Evolutionary conservation across 2,888 invertebrate species (phyloP), one percentile per base, ranked within the genome.

Genomic region (Vesta saturnalis): DNA sequence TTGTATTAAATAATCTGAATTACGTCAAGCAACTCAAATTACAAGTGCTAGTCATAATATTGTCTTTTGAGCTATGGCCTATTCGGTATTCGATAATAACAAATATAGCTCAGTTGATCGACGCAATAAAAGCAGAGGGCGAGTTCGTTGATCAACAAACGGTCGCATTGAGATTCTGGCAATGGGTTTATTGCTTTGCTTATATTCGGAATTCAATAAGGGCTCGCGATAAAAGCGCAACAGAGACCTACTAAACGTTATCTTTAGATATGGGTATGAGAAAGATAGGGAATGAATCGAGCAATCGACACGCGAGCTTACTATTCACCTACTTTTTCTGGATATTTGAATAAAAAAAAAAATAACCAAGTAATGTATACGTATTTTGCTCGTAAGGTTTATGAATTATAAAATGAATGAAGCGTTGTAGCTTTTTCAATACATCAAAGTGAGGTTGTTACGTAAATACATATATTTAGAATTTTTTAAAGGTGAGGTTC

Each of bases 151-250:
- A 80, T 79, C 80, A 81, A 80, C 78, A 79, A 78, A 80, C 76
- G 76, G 73, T 71, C 77, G 77, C 79, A 80, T 81, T 80, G 81
- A 79, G 77, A 82, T 82, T 80, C 81, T 75, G 78, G 75, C 80
- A 79, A 81, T 81, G 79, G 81, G 81, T 81, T 82, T 82, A 82
- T 82, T 81, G 81, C 81, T 80, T 81, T 80, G 81, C 81, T 81
- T 81, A 81, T 81, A 80, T 80, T 81, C 79, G 76, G 79, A 81
- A 82, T 81, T 81, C 81, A 82, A 81, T 82, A 81, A 80, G 80
- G 77, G 56, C 78, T 76, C 74, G 70, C 79, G 76, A 81, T 81
- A 80, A 81, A 80, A 78, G 78, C 75, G 77, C 78, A 77, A 74
- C 75, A 73, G 73, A 72, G 73, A 77, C 74, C 69, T 65, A 71